Percentiles rank a stretch among this genome's conserved stretches.
phyloP scores from a whole-genome alignment of 2,113 vertebrate genomes.

The Catharus fuscescens region DNA sequence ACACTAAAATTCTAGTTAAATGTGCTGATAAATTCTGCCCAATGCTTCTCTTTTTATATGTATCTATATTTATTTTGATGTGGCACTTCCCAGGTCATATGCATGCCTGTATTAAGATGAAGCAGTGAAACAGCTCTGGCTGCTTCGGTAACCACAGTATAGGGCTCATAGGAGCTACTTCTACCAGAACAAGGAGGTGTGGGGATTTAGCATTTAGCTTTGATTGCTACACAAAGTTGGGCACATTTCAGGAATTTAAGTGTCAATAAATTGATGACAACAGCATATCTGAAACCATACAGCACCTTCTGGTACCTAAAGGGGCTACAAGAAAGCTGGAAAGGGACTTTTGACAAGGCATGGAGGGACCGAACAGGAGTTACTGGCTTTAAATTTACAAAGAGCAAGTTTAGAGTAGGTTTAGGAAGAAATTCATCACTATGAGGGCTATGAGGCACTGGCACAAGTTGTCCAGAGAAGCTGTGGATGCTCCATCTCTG shows the following conservation, averaged over 20 bases:
- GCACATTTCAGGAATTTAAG: background rate
- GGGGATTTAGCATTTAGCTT: background rate
- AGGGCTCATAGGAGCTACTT: background rate
- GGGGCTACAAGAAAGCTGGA: background rate
- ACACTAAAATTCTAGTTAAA: background rate
- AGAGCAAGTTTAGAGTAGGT: background rate
- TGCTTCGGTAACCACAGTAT: background rate
- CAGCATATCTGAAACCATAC: background rate
- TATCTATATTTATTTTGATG: background rate
- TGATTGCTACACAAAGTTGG: background rate
- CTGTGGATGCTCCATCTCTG: background rate
- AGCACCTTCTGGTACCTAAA: background rate
- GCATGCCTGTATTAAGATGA: background rate
- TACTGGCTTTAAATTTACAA: background rate
- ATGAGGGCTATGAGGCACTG: rapidly evolving
- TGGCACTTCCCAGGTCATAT: background rate
- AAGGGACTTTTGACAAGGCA: background rate
- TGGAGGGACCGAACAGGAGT: background rate
- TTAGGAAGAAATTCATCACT: background rate
- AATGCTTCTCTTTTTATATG: rapidly evolving
- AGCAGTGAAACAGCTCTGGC: background rate
- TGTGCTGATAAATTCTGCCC: background rate
- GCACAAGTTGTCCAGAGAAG: background rate
- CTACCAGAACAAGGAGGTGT: background rate
- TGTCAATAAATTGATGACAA: background rate